These are phyloP conservation scores for Amphiura filiformis DNA, from an alignment of 35 echinoderm and acorn worm genomes.

Conservation along the genomic window DNA sequence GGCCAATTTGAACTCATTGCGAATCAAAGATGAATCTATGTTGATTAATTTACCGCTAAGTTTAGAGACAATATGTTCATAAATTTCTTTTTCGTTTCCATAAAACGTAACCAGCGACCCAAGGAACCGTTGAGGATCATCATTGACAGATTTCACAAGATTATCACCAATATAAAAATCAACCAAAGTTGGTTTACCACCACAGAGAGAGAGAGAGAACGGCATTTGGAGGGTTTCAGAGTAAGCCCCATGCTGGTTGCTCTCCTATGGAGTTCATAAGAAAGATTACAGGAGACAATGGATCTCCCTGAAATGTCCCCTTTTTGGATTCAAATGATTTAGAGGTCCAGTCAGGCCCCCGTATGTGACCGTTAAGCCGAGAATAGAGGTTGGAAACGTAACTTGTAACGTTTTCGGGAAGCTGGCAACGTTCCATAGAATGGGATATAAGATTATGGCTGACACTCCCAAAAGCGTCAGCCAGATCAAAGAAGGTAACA, in stretches of 20 bases:
- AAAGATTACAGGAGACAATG: slow-evolving; percentile 25
- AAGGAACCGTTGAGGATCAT: slow-evolving; percentile 7
- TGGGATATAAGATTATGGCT: slow-evolving; percentile 8
- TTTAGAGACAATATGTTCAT: neutral
- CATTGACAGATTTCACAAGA: neutral
- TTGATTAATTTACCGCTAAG: neutral
- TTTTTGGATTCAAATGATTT: neutral
- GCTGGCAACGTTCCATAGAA: neutral
- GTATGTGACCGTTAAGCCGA: neutral
- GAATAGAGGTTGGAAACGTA: slow-evolving; percentile 25
- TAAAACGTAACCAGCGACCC: slow-evolving; percentile 1
- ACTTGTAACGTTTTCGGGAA: slow-evolving; percentile 13
- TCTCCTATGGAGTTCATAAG: neutral
- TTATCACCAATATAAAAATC: slow-evolving; percentile 3
- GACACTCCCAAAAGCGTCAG: slow-evolving; percentile 35
- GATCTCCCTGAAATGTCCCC: slow-evolving; percentile 38
- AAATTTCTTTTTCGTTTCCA: slow-evolving; percentile 11
- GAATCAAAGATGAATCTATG: neutral
- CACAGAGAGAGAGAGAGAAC: neutral
- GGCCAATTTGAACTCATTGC: slow-evolving; percentile 15
- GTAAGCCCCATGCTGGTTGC: neutral
- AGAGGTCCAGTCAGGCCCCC: neutral
- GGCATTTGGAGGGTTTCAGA: neutral
- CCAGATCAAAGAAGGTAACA: slow-evolving; percentile 31
- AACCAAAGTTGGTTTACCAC: neutral